Conservation (phyloP, 2,113 vertebrate genomes). For the Daphoenositta chrysoptera region DNA sequence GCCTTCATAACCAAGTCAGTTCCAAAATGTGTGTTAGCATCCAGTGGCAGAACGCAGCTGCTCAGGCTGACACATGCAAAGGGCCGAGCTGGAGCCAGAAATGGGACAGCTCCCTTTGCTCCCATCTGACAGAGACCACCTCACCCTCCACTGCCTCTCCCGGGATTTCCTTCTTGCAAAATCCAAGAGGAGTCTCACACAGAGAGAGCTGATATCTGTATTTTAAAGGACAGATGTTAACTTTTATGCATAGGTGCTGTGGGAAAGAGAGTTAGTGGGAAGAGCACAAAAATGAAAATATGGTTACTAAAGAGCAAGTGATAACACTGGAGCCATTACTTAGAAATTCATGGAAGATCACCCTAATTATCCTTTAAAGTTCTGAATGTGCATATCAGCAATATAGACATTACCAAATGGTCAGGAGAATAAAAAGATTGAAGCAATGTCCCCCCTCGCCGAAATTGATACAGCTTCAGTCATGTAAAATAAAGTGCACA, state of each 20-base stretch:
- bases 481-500: neutral
- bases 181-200: neutral
- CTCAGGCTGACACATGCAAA: neutral
- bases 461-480: neutral
- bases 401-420: neutral
- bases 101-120: neutral
- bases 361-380: neutral
- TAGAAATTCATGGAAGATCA: neutral
- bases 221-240: neutral
- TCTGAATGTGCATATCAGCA: neutral
- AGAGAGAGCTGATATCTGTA: neutral
- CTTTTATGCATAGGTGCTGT: neutral
- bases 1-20: neutral
- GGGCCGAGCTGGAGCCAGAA: neutral
- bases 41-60: neutral
- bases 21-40: neutral
- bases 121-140: neutral
- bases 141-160: neutral
- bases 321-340: neutral
- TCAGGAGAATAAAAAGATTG: neutral
- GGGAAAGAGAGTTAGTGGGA: neutral
- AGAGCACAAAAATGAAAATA: neutral
- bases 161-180: rapidly evolving
- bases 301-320: neutral
- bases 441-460: rapidly evolving